Base-by-base conservation (phyloP, 2,797 vertebrate genomes). In the Centroberyx gerrardi region DNA sequence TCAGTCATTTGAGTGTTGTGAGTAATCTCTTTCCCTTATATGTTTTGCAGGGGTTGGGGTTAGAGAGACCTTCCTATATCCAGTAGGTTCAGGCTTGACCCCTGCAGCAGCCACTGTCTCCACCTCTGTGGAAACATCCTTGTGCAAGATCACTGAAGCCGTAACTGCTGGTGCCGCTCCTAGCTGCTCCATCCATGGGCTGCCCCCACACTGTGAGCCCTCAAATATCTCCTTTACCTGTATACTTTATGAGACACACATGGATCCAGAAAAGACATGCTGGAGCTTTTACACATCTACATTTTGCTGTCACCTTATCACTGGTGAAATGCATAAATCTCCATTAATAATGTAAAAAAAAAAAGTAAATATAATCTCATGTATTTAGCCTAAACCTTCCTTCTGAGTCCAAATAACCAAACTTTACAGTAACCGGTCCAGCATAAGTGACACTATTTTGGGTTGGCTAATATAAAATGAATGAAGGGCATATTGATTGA, bases 401-500 rank as follows among this genome's bases (percentile, higher is more conserved):
- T 48, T n/a, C 48, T 49, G 48, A n/a, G 4, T 2, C 3, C 14
- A 44, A 44, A 44, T 44, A 5, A 46, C 3, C 38, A 44, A 44
- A 4, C 3, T 15, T 14, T 14, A 44, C 14, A 14, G 14, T 7
- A 12, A 3, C 8, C 36, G 8, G 36, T 8, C 1, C 36, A 12
- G 9, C 40, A 9, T 6, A 33, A 33, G 3, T 33, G 33, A 12
- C 40, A 12, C 10, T 9, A 12, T 42, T 44, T 40, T 40, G 38
- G 17, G 46, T 14, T 15, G 46, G 13, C 1, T 51, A 18, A 18
- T 51, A 5, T n/a, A 17, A n/a, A 31, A 56, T 49, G 3, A n/a
- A 29, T 52, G n/a, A 38, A 52, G 14, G n/a, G 54, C 55, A 52
- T 51, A 69, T 60, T 42, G 44, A 52, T 36, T 61, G 33, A 70